A percentile compares a stretch with the other conserved stretches of the same genome.
Evolutionary conservation across 2,888 invertebrate species (phyloP).

Genomic region (Lymantria dispar): DNA sequence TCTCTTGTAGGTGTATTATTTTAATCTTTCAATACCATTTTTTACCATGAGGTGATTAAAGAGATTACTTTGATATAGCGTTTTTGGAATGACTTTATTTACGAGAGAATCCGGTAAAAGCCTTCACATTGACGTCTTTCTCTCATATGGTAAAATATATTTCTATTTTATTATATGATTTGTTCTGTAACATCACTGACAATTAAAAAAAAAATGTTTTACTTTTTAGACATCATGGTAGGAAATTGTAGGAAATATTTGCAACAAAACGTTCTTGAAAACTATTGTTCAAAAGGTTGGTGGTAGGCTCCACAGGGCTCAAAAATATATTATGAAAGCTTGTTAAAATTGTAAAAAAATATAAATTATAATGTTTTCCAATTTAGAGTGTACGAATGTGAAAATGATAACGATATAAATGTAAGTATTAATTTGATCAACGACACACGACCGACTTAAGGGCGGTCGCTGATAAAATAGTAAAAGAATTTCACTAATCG

Average conservation of each 20-base stretch:
- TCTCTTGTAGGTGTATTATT: no score
- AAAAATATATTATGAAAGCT: slow-evolving; percentile 57
- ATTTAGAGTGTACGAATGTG: slow-evolving; percentile 56
- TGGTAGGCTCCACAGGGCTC: slow-evolving; percentile 22
- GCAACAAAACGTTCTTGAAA: background rate
- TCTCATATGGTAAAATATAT: no score
- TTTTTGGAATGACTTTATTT: no score
- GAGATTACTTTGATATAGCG: no score
- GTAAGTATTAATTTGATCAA: slow-evolving; percentile 40
- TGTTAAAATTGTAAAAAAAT: slow-evolving; percentile 70
- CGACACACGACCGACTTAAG: slow-evolving; percentile 28
- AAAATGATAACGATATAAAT: slow-evolving; percentile 39
- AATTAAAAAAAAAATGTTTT: no score
- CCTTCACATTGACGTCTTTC: no score
- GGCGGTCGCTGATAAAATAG: slow-evolving; percentile 37
- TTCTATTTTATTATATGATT: no score
- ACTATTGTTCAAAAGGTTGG: background rate
- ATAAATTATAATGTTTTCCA: slow-evolving; percentile 56
- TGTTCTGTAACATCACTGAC: no score
- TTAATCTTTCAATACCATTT: no score
- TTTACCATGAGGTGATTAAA: no score
- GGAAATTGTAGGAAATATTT: background rate
- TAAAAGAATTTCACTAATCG: slow-evolving; percentile 72
- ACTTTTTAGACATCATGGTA: slow-evolving; percentile 8
- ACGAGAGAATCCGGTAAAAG: no score